phyloP scores from a whole-genome alignment of 2,797 vertebrate species.

The Orientallactaga sibirica region DNA sequence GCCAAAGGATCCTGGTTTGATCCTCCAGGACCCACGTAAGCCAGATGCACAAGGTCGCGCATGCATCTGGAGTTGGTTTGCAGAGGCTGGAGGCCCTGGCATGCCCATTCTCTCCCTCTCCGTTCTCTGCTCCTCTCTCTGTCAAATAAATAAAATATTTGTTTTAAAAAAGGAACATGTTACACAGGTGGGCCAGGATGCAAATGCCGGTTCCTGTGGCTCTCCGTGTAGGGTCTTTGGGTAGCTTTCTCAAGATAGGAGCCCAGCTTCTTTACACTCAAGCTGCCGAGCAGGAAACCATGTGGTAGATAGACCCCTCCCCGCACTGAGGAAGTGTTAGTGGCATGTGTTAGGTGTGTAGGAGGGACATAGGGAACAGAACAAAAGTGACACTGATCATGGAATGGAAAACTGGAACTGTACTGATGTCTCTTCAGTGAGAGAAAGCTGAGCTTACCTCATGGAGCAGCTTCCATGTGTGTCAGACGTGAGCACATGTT shows the following conservation, averaged over 20 bases:
- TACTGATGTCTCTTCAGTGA: not conserved
- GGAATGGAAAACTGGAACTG: not conserved
- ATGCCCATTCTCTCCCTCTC: too few relatives aligned
- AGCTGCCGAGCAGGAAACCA: rapidly evolving
- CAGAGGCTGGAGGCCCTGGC: too few relatives aligned
- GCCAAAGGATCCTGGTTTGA: too few relatives aligned
- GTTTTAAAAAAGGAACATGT: not conserved
- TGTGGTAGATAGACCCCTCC: rapidly evolving
- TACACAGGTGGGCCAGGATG: too few relatives aligned
- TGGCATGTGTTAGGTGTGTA: rapidly evolving
- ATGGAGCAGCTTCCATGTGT: rapidly evolving
- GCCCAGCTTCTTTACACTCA: not conserved
- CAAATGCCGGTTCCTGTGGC: not conserved
- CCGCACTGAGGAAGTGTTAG: too few relatives aligned
- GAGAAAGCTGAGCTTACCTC: not conserved
- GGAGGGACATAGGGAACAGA: not conserved
- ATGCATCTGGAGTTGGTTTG: too few relatives aligned
- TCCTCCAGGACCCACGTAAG: too few relatives aligned
- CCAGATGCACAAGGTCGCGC: too few relatives aligned
- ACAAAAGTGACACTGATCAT: rapidly evolving
- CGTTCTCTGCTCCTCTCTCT: too few relatives aligned
- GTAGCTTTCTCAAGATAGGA: not conserved
- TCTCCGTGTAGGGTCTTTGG: not conserved
- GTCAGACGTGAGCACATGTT: not conserved
- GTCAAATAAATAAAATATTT: too few relatives aligned